These are phyloP conservation scores for Gambusia yucatana DNA, from an alignment of 2,797 vertebrate genomes.

Conservation along the genomic window DNA sequence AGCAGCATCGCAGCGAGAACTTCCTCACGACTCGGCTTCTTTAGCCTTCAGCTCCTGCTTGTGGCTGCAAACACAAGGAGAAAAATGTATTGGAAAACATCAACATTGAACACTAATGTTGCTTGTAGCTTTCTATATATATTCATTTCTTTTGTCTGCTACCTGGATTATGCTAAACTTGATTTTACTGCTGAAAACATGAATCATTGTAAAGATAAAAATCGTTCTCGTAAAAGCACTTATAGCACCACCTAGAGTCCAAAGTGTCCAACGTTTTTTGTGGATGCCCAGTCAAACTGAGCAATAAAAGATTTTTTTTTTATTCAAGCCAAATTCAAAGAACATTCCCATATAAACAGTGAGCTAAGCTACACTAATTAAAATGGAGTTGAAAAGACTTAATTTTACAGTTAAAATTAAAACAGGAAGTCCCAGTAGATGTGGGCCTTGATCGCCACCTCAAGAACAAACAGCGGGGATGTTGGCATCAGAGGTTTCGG, in stretches of 20 bases:
- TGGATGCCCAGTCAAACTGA: background rate
- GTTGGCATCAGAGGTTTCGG: background rate
- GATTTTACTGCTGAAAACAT: background rate
- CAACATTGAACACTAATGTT: background rate
- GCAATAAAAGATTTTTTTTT: background rate
- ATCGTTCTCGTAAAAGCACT: background rate
- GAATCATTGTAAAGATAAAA: background rate
- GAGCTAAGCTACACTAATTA: background rate
- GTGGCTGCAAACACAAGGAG: constrained; percentile 70
- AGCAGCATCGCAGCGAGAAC: constrained; percentile 25
- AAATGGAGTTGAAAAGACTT: background rate
- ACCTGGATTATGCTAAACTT: background rate
- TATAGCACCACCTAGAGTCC: background rate
- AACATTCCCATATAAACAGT: background rate
- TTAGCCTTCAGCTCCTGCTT: constrained; percentile 84
- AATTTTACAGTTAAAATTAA: background rate
- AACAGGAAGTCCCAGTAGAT: background rate
- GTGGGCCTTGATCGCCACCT: too few relatives aligned
- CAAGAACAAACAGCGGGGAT: background rate
- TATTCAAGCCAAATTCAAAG: background rate
- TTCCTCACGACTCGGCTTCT: constrained; percentile 66
- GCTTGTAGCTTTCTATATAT: background rate
- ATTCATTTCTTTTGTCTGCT: background rate
- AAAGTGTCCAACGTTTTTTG: background rate
- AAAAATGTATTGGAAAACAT: background rate